Conservation (phyloP, 2,888 invertebrate species). For the Zygaena filipendulae region DNA sequence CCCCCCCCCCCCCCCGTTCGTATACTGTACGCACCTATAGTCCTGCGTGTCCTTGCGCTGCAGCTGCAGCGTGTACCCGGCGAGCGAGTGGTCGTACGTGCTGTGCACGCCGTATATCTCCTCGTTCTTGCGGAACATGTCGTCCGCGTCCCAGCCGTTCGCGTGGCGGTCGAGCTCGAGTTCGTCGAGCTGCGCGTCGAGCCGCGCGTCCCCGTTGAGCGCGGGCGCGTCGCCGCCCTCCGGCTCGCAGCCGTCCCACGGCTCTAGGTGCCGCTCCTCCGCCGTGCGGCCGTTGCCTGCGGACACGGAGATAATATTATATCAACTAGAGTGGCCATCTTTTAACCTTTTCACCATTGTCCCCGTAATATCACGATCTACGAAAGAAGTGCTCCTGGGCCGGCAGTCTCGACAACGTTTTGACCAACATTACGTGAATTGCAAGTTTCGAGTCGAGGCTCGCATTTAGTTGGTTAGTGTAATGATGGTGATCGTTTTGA, state of each 20-base stretch:
- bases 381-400: no score
- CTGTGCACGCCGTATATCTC: conserved; percentile 90
- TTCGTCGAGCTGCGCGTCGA: conserved; percentile 76
- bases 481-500: neutral
- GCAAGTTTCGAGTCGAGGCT: no score
- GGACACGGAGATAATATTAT: no score
- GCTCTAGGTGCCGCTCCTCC: conserved; percentile 86
- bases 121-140: conserved; percentile 97
- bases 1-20: no score
- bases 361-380: no score
- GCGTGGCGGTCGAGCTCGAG: conserved; percentile 78
- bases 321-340: no score
- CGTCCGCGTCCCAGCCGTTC: conserved; percentile 97
- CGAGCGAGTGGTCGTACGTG: conserved; percentile 90
- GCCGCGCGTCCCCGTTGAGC: conserved; percentile 69
- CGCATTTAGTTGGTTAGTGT: neutral
- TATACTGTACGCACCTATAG: conserved; percentile 75
- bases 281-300: conserved; percentile 47
- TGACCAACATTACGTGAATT: no score
- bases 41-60: conserved; percentile 89
- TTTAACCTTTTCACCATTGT: no score
- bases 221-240: conserved; percentile 56
- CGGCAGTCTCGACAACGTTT: no score
- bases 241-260: conserved; percentile 81
- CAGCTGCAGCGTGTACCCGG: conserved; percentile 92